Evolutionary conservation across 2,888 invertebrate species (phyloP).

Genomic region (Ophion slaviceki): DNA sequence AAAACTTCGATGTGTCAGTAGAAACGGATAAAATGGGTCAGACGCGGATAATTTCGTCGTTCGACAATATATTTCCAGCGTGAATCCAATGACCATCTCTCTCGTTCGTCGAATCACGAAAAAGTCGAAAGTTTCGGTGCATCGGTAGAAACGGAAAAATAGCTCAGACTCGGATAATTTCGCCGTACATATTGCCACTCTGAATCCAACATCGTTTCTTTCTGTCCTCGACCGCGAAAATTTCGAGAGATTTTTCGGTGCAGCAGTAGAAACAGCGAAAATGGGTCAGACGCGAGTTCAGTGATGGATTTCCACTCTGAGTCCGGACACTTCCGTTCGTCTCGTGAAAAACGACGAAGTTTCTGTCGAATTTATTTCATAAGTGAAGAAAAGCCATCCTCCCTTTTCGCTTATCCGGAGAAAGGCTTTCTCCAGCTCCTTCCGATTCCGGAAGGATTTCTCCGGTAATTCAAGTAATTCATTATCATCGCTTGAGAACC

Average conservation of each 20-base stretch:
- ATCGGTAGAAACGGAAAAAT: neutral
- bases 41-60: neutral
- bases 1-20: neutral
- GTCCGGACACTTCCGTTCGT: neutral
- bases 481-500: no score
- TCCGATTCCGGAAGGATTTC: no score
- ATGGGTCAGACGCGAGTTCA: neutral
- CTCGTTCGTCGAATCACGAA: neutral
- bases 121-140: neutral
- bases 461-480: no score
- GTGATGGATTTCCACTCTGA: neutral
- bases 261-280: neutral
- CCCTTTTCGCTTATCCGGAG: neutral
- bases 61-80: neutral
- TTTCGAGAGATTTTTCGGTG: neutral
- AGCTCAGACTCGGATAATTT: neutral
- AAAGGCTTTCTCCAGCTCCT: neutral
- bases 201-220: neutral
- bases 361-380: neutral
- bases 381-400: neutral
- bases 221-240: neutral
- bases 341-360: neutral
- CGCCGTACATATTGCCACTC: neutral
- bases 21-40: neutral
- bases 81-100: neutral